phyloP scores from a whole-genome alignment of 2,113 vertebrate genomes.

The Ciconia maguari region DNA sequence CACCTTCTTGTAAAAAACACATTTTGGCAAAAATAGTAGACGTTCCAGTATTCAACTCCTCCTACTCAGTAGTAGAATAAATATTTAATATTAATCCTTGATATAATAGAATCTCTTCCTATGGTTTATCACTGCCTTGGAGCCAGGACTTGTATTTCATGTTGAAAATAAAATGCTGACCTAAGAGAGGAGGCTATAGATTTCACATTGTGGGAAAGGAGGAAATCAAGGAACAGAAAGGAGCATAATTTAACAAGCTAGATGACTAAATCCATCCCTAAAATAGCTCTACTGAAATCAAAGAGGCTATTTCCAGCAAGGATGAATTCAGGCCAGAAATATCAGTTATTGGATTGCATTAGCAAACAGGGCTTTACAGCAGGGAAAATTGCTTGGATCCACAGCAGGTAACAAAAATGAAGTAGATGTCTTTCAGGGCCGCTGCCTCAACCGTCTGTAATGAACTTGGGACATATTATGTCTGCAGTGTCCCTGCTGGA shows the following conservation, averaged over 20 bases:
- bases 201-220: neutral
- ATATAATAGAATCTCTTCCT: neutral
- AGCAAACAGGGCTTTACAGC: neutral
- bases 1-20: neutral
- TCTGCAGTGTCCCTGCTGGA: neutral
- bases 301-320: slow-evolving; percentile 12
- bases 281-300: slow-evolving; percentile 28
- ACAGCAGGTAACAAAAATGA: neutral
- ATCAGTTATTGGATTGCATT: slow-evolving; percentile 20
- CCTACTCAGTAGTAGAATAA: neutral
- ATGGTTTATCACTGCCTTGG: neutral
- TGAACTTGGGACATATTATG: neutral
- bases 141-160: neutral
- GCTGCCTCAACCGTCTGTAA: neutral
- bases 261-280: slow-evolving; percentile 4
- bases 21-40: neutral
- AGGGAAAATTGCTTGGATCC: neutral
- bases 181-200: neutral
- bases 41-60: neutral
- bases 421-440: neutral
- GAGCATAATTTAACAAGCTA: slow-evolving; percentile 14
- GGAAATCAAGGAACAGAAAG: slow-evolving; percentile 29
- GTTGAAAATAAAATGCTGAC: slow-evolving; percentile 5
- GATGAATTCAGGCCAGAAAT: slow-evolving; percentile 26
- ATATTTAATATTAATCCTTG: neutral